Conservation (phyloP, 2,888 invertebrate genomes). For the Mycogona germanica region DNA sequence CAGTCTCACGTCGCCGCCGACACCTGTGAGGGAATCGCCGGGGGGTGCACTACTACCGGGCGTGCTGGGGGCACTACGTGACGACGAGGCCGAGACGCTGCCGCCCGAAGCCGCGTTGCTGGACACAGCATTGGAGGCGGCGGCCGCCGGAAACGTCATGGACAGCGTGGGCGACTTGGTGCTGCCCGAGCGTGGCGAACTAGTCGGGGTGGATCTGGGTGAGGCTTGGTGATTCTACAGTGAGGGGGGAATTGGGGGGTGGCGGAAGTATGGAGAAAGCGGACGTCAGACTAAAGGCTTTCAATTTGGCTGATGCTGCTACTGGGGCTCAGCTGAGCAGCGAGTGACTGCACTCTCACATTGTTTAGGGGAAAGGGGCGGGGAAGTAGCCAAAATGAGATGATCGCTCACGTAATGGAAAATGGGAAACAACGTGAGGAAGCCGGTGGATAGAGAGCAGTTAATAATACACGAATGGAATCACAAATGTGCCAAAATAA, state of each 20-base stretch:
- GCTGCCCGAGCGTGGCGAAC: conserved; percentile 41
- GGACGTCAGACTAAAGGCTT: not conserved
- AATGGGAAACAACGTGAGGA: no score
- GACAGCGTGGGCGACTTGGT: conserved; percentile 29
- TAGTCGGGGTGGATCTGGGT: conserved; percentile 27
- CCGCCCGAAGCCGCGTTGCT: no score
- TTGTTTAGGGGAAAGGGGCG: no score
- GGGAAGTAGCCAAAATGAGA: no score
- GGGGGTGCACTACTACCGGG: conserved; percentile 28
- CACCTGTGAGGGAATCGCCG: conserved; percentile 30
- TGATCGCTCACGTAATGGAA: no score
- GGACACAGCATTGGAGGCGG: no score
- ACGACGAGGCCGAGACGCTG: conserved; percentile 25
- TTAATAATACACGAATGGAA: no score
- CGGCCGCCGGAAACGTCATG: conserved; percentile 27
- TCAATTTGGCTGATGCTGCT: not conserved
- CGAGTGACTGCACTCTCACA: not conserved
- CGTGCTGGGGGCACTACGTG: conserved; percentile 30
- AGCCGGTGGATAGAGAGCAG: no score
- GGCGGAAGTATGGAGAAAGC: not conserved
- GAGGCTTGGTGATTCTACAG: conserved; percentile 27
- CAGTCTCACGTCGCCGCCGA: conserved; percentile 40
- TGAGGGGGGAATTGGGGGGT: not conserved
- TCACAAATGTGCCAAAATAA: no score
- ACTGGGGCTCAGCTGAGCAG: not conserved